Percentiles rank a stretch among this genome's conserved stretches.
Evolutionary conservation across 1,140 invertebrate genomes (phyloP).

Genomic region (Aphaenogaster ashmeadi): DNA sequence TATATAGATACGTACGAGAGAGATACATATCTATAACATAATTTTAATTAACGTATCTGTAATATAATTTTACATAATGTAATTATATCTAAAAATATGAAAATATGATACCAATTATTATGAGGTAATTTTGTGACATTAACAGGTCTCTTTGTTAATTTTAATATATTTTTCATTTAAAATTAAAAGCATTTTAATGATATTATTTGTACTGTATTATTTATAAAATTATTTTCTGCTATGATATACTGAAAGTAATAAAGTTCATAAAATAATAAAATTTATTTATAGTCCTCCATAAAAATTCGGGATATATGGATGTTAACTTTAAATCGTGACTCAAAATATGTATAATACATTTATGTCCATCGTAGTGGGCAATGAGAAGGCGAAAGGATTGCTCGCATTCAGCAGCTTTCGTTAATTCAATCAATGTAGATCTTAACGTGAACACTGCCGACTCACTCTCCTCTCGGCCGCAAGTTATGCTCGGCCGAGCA

Average conservation of each 20-base stretch:
- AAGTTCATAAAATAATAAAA: not conserved
- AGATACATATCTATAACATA: not conserved
- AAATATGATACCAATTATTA: not conserved
- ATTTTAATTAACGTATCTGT: not conserved
- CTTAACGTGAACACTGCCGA: constrained; percentile 20
- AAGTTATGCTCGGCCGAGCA: constrained; percentile 44
- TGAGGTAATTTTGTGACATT: not conserved
- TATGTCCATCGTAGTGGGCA: not conserved
- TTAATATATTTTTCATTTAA: not conserved
- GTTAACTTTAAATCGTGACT: not conserved
- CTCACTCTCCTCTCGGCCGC: not conserved
- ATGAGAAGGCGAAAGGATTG: not conserved
- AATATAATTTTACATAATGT: not conserved
- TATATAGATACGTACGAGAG: not conserved
- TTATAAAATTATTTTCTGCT: not conserved
- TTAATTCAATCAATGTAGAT: constrained; percentile 46
- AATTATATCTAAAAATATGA: constrained; percentile 4
- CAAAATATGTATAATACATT: not conserved
- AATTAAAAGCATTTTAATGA: not conserved
- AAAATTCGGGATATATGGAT: no score
- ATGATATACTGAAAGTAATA: not conserved
- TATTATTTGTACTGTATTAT: not conserved
- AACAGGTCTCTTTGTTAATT: not conserved
- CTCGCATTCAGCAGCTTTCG: not conserved
- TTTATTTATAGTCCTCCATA: not conserved